Evolutionary conservation across 2,113 vertebrate genomes (phyloP).

Genomic region (Leuciscus idus): DNA sequence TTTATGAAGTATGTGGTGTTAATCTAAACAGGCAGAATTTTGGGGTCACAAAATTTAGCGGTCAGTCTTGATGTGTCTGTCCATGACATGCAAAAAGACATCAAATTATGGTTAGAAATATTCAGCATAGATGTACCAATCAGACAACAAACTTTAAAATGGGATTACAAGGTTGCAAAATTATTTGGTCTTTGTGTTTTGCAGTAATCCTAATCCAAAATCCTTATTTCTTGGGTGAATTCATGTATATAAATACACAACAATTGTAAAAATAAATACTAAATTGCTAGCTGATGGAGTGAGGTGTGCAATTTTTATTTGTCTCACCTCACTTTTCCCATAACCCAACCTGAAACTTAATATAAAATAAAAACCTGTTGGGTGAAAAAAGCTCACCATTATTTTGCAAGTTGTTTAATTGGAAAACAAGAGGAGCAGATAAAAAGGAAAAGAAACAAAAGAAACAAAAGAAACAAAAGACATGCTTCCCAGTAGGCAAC

Average conservation of each 20-base stretch:
- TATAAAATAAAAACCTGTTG: not conserved
- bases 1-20: not conserved
- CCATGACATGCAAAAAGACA: not conserved
- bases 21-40: not conserved
- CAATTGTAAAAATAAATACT: not conserved
- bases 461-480: not conserved
- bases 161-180: not conserved
- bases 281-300: not conserved
- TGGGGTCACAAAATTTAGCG: not conserved
- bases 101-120: not conserved
- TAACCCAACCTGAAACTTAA: not conserved
- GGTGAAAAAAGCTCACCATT: not conserved
- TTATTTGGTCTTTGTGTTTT: not conserved
- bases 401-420: not conserved
- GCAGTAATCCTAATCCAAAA: not conserved
- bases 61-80: not conserved
- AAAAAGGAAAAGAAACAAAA: not conserved
- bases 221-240: not conserved
- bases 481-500: not conserved
- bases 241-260: slow-evolving; percentile 1
- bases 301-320: not conserved
- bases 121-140: not conserved
- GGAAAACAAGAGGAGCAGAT: not conserved
- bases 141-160: not conserved
- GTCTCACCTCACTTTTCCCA: not conserved